Conservation (phyloP, 2,888 invertebrate species). For the Agonopterix arenella region DNA sequence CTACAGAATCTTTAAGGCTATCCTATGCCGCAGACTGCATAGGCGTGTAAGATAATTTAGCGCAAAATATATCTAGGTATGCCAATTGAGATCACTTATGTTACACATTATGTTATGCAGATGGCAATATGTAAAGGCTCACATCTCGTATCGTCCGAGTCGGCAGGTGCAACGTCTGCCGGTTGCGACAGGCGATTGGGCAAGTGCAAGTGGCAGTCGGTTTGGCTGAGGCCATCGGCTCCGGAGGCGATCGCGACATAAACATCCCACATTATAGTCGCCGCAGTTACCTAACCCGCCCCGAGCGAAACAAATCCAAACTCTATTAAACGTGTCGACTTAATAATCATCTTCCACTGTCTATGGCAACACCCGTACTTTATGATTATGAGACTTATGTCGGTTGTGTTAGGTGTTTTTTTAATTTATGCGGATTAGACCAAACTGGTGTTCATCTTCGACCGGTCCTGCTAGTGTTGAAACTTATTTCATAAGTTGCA, state of each 20-base stretch:
- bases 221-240: slow-evolving; percentile 61
- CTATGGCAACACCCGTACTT: slow-evolving; percentile 15
- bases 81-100: slow-evolving; percentile 27
- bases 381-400: slow-evolving; percentile 28
- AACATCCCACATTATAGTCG: slow-evolving; percentile 63
- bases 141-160: slow-evolving; percentile 30
- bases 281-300: slow-evolving; percentile 52
- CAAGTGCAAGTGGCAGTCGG: slow-evolving; percentile 61
- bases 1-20: too few species aligned
- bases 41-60: neutral
- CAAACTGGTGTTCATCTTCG: slow-evolving; percentile 30
- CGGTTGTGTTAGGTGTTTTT: slow-evolving; percentile 16
- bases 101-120: slow-evolving; percentile 39
- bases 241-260: slow-evolving; percentile 56
- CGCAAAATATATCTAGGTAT: slow-evolving; percentile 7
- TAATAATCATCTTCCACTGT: slow-evolving; percentile 5
- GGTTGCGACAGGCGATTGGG: slow-evolving; percentile 70
- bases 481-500: slow-evolving; percentile 34
- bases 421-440: slow-evolving; percentile 34
- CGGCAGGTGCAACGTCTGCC: slow-evolving; percentile 67
- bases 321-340: slow-evolving; percentile 37
- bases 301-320: slow-evolving; percentile 58
- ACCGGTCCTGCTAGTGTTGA: slow-evolving; percentile 39
- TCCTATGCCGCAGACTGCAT: too few species aligned
- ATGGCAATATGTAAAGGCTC: slow-evolving; percentile 56